phyloP scores from a whole-genome alignment of 2,797 vertebrate species.

The Halcyon smyrnensis region DNA sequence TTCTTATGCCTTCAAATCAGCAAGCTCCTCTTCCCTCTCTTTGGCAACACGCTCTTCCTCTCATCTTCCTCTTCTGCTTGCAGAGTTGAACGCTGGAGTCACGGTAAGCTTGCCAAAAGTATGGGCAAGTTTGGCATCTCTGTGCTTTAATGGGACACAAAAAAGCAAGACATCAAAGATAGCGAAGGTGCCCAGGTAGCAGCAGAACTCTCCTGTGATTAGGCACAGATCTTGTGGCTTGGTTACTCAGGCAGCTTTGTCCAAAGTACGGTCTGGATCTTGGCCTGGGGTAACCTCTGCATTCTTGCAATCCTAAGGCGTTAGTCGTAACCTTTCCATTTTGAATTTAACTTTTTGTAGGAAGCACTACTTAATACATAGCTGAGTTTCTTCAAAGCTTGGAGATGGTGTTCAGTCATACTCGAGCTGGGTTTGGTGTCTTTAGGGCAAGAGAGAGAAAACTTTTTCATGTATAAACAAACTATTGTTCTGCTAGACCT shows the following conservation, averaged over 20 bases:
- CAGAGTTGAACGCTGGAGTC: neutral
- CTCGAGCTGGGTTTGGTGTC: neutral
- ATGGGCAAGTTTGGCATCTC: neutral
- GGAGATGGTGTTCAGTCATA: neutral
- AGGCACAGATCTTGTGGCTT: neutral
- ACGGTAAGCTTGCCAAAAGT: neutral
- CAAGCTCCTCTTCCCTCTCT: neutral
- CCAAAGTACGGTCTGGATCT: neutral
- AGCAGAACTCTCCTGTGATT: neutral
- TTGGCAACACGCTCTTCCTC: neutral
- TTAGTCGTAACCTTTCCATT: neutral
- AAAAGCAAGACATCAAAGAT: rapidly evolving
- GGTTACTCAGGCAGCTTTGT: neutral
- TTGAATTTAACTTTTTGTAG: neutral
- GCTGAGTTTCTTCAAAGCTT: neutral
- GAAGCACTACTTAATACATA: neutral
- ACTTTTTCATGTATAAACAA: neutral
- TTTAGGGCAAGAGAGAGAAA: neutral
- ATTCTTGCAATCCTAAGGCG: neutral
- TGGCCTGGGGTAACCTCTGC: neutral
- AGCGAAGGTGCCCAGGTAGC: neutral
- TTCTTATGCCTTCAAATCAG: neutral
- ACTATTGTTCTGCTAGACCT: neutral
- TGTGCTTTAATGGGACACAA: neutral
- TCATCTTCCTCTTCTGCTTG: neutral